Conservation (phyloP, 2,113 vertebrate genomes). For the Semnornis frantzii region DNA sequence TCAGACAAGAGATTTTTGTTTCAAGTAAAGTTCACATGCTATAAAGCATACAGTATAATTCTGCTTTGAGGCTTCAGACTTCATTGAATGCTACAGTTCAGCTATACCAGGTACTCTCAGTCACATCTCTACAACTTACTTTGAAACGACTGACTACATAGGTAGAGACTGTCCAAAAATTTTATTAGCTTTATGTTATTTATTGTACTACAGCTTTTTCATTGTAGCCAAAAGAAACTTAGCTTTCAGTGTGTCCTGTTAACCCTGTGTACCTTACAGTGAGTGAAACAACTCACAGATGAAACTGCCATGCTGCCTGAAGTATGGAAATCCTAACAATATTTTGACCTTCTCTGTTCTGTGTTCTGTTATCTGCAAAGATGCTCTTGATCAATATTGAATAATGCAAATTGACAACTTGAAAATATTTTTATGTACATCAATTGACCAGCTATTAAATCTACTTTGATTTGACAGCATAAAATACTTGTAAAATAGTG, state of each 20-base stretch:
- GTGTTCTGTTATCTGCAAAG: background rate
- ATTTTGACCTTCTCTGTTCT: background rate
- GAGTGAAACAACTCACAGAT: background rate
- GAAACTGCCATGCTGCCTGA: background rate
- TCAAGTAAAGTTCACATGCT: background rate
- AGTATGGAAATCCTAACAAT: background rate
- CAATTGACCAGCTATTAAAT: background rate
- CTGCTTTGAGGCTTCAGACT: background rate
- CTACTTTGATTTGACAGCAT: constrained; percentile 14
- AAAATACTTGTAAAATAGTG: background rate
- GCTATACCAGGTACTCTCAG: background rate
- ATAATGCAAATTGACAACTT: constrained; percentile 11
- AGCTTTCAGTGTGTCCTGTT: background rate
- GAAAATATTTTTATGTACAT: constrained; percentile 25
- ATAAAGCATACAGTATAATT: background rate
- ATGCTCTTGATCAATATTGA: background rate
- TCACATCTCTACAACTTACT: background rate
- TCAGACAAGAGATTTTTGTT: background rate
- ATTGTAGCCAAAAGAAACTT: background rate
- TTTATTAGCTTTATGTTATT: background rate
- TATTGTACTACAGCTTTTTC: background rate
- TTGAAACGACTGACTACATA: background rate
- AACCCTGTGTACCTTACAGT: background rate
- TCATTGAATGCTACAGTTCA: background rate
- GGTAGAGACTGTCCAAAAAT: background rate